phyloP scores from a whole-genome alignment of 2,888 invertebrate species.

The Spilosoma lubricipeda region DNA sequence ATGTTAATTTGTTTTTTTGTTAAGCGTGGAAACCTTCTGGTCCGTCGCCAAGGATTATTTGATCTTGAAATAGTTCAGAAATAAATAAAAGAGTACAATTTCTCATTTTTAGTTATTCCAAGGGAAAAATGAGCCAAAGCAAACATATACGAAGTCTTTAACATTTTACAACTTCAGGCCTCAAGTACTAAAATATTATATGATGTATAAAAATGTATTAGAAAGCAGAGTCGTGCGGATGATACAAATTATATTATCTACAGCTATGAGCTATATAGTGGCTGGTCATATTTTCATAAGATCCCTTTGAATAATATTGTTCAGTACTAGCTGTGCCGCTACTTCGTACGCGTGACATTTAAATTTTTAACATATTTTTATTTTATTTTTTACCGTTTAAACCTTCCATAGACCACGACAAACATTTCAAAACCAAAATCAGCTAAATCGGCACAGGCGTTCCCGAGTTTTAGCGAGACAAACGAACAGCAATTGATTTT shows the following conservation, averaged over 20 bases:
- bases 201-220: constrained; percentile 43
- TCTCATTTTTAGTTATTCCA: not conserved
- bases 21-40: too few species aligned
- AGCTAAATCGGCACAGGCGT: too few species aligned
- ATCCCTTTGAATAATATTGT: constrained; percentile 4
- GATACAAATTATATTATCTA: constrained; percentile 23
- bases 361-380: too few species aligned
- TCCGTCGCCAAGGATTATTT: too few species aligned
- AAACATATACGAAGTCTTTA: constrained; percentile 18
- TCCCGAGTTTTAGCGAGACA: too few species aligned
- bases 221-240: constrained; percentile 25
- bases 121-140: not conserved
- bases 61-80: not conserved
- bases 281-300: constrained; percentile 5
- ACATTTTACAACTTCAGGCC: constrained; percentile 41
- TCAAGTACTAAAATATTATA: constrained; percentile 44
- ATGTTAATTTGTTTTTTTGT: too few species aligned
- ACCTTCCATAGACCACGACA: too few species aligned
- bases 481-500: too few species aligned
- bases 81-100: not conserved
- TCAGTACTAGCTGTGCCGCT: too few species aligned
- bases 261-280: constrained; percentile 21
- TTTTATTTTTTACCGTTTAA: too few species aligned
- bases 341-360: too few species aligned
- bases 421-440: too few species aligned